phyloP scores from a whole-genome alignment of 1,140 invertebrate genomes.

The Mercenaria mercenaria region DNA sequence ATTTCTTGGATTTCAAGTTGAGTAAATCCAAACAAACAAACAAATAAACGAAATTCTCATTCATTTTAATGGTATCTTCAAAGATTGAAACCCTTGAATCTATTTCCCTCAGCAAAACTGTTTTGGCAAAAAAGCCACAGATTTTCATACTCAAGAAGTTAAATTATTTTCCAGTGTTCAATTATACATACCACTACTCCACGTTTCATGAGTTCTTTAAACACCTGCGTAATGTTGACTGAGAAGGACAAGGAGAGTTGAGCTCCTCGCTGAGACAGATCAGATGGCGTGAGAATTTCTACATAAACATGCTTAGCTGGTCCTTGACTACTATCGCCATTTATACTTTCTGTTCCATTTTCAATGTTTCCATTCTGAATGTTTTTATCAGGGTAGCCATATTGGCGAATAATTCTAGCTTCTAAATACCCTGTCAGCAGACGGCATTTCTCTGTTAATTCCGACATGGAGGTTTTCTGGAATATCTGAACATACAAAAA shows the following conservation, averaged over 20 bases:
- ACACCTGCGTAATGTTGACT: conserved; percentile 85
- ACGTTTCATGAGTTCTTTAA: conserved; percentile 86
- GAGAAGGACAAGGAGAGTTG: conserved; percentile 87
- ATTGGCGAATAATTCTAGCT: conserved; percentile 82
- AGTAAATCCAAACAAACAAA: too few relatives aligned
- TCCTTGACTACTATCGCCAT: conserved; percentile 23
- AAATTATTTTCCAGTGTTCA: too few relatives aligned
- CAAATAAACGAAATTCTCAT: too few relatives aligned
- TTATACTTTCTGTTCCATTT: background rate
- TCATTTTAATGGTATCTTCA: too few relatives aligned
- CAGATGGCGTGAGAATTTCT: conserved; percentile 87
- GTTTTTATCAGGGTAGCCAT: conserved; percentile 41
- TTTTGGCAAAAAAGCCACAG: too few relatives aligned
- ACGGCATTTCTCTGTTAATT: conserved; percentile 87
- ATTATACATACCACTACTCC: conserved; percentile 88
- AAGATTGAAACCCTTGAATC: too few relatives aligned
- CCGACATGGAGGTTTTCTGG: conserved; percentile 86
- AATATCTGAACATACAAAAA: conserved; percentile 87
- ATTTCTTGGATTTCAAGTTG: too few relatives aligned
- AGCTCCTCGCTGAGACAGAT: conserved; percentile 87
- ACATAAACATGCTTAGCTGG: conserved; percentile 75
- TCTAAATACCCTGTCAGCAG: conserved; percentile 89
- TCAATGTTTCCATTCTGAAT: background rate
- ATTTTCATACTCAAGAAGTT: too few relatives aligned
- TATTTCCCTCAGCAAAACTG: too few relatives aligned